These are phyloP conservation scores for Corythaixoides concolor DNA, from an alignment of 2,113 vertebrate genomes.

Conservation along the genomic window DNA sequence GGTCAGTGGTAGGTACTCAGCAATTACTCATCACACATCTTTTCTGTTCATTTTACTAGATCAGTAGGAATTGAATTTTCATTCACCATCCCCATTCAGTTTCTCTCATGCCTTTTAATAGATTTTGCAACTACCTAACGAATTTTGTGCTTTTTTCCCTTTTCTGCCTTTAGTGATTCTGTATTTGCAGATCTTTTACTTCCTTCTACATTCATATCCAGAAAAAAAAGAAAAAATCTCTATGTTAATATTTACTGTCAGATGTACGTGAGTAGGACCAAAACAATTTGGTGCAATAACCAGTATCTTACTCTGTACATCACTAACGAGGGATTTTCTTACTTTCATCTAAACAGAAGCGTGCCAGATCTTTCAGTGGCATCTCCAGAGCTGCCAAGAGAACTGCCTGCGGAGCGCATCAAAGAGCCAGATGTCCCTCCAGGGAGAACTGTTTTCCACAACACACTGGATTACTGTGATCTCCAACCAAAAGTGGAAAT, in stretches of 20 bases:
- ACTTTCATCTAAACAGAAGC: background rate
- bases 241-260: background rate
- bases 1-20: background rate
- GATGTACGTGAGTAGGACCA: background rate
- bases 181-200: background rate
- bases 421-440: conserved; percentile 53
- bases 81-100: background rate
- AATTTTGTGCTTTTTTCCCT: background rate
- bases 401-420: conserved; percentile 45
- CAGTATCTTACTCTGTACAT: background rate
- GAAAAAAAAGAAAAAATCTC: background rate
- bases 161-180: background rate
- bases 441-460: conserved; percentile 26
- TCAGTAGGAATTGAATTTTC: background rate
- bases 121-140: background rate
- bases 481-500: conserved; percentile 60
- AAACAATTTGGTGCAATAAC: background rate
- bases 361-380: conserved; percentile 33
- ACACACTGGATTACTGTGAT: conserved; percentile 45
- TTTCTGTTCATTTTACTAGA: background rate
- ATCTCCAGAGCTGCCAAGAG: conserved; percentile 34
- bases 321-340: background rate
- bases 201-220: background rate
- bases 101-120: background rate
- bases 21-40: accelerated